Evolutionary conservation across 1,140 invertebrate species (phyloP).

Genomic region (Philotrypesis tridentata): DNA sequence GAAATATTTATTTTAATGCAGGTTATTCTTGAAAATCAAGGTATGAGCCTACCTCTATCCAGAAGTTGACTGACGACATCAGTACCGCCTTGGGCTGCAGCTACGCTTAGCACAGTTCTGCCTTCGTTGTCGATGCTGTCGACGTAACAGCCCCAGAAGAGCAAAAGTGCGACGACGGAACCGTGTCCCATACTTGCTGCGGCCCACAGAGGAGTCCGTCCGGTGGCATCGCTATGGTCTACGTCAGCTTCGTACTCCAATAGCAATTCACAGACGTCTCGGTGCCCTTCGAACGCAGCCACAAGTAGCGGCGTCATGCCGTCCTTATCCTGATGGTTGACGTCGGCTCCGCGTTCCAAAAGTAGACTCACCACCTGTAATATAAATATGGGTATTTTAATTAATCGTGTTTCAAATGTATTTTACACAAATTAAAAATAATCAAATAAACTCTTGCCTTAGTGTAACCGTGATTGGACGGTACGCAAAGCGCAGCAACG

Average conservation of each 20-base stretch:
- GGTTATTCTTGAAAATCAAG: background rate
- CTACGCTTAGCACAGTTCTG: constrained; percentile 89
- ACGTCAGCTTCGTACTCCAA: constrained; percentile 91
- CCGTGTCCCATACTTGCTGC: constrained; percentile 91
- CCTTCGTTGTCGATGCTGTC: constrained; percentile 94
- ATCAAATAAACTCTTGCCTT: constrained; percentile 71
- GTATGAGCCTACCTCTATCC: constrained; percentile 78
- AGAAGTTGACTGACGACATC: constrained; percentile 92
- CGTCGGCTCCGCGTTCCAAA: constrained; percentile 88
- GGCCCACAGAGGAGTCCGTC: constrained; percentile 86
- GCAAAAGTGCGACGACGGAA: constrained; percentile 83
- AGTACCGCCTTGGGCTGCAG: constrained; percentile 87
- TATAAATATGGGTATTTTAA: constrained; percentile 12
- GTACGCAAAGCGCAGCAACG: constrained; percentile 93
- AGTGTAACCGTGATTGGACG: constrained; percentile 84
- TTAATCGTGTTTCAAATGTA: background rate
- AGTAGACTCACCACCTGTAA: constrained; percentile 82
- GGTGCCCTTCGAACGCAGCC: constrained; percentile 94
- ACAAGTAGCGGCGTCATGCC: constrained; percentile 94
- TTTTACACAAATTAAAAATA: background rate
- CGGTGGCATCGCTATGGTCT: constrained; percentile 86
- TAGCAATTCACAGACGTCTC: constrained; percentile 88
- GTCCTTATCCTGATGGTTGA: constrained; percentile 92
- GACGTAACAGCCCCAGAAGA: constrained; percentile 93
- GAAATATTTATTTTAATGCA: background rate